These are phyloP conservation scores for Rhombomys opimus DNA, from an alignment of 2,113 vertebrate species.

Conservation along the genomic window DNA sequence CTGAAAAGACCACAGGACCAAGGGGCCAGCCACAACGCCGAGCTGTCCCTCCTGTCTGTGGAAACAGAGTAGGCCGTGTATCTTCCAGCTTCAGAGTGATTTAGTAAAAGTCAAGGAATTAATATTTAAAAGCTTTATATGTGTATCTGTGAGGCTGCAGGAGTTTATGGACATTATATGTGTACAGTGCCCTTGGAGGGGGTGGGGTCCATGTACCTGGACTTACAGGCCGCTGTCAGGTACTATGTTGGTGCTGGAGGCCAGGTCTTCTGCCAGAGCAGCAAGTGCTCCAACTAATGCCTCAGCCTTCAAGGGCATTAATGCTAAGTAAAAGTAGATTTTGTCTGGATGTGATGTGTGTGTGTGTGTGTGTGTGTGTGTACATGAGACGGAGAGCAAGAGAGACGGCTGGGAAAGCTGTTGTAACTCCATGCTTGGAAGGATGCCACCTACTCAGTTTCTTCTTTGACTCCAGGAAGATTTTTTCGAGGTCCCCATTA, in stretches of 20 bases:
- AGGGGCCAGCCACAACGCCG: neutral
- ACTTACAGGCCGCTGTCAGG: neutral
- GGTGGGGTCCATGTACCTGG: neutral
- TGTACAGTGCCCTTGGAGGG: neutral
- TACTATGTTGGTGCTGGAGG: neutral
- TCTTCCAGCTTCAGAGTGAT: neutral
- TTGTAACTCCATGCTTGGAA: constrained; percentile 36
- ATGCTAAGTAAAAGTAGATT: constrained; percentile 41
- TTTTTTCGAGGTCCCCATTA: constrained; percentile 39
- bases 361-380: neutral
- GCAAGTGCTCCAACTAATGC: neutral
- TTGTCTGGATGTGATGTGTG: neutral
- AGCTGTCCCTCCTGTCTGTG: neutral
- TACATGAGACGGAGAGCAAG: too few relatives aligned
- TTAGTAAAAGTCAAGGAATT: constrained; percentile 10
- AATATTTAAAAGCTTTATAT: neutral
- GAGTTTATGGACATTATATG: neutral
- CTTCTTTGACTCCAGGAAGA: neutral
- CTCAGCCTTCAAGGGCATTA: neutral
- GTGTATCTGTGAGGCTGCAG: neutral
- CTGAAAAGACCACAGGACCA: neutral
- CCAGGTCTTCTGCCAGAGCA: neutral
- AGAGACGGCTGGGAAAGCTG: neutral
- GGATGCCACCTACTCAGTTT: constrained; percentile 12
- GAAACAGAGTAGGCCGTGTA: neutral